phyloP scores from a whole-genome alignment of 2,888 invertebrate genomes.

The Parapristionchus giblindavisi region DNA sequence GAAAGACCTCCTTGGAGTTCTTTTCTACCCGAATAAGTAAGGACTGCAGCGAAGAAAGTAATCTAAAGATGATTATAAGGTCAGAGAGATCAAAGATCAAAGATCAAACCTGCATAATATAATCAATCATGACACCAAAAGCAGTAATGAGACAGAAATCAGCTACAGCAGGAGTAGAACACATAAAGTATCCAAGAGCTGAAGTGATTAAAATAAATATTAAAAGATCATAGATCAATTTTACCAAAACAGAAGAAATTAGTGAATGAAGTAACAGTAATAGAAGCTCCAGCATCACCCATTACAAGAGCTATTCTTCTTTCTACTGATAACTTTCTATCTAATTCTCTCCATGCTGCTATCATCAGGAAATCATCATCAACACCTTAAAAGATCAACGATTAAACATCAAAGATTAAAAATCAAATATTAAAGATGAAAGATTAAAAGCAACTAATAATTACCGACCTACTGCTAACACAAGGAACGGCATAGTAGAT shows the following conservation, averaged over 20 bases:
- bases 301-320: slow-evolving; percentile 65
- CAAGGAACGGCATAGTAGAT: slow-evolving; percentile 68
- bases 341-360: slow-evolving; percentile 68
- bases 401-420: background rate
- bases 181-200: slow-evolving; percentile 68
- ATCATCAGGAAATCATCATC: slow-evolving; percentile 68
- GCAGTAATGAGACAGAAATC: slow-evolving; percentile 69
- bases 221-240: background rate
- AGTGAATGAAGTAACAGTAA: slow-evolving; percentile 69
- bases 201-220: background rate
- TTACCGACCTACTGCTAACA: slow-evolving; percentile 60
- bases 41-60: slow-evolving; percentile 67
- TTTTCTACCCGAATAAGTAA: slow-evolving; percentile 65
- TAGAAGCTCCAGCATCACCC: slow-evolving; percentile 68
- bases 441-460: background rate
- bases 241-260: slow-evolving; percentile 69
- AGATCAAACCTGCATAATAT: slow-evolving; percentile 58
- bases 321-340: slow-evolving; percentile 52
- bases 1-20: slow-evolving; percentile 65
- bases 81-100: background rate
- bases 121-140: slow-evolving; percentile 66
- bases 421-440: background rate
- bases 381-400: slow-evolving; percentile 49
- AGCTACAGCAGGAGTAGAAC: slow-evolving; percentile 68
- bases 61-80: slow-evolving; percentile 47